phyloP scores from a whole-genome alignment of 1,140 invertebrate species.

The Parapsyche elsis region DNA sequence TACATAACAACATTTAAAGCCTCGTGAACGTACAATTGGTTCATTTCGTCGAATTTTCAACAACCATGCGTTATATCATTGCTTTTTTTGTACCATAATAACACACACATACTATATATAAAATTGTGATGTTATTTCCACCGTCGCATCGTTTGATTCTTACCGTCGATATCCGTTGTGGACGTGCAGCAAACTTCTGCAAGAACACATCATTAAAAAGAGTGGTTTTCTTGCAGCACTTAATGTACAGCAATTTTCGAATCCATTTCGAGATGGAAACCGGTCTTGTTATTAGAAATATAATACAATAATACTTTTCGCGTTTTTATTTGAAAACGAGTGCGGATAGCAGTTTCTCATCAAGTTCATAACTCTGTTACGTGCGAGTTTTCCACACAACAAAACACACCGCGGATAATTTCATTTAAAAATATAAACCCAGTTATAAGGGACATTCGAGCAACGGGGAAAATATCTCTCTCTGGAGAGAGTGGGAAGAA shows the following conservation, averaged over 20 bases:
- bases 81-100: neutral
- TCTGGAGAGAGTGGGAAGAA: neutral
- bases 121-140: too few species aligned
- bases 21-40: too few species aligned
- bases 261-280: conserved; percentile 29
- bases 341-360: conserved; percentile 19
- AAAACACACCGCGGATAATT: conserved; percentile 27
- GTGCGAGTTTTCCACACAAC: conserved; percentile 11
- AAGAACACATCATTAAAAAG: neutral
- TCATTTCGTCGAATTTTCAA: too few species aligned
- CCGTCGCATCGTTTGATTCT: neutral
- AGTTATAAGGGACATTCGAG: conserved; percentile 32
- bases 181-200: neutral
- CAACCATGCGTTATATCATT: too few species aligned
- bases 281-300: neutral
- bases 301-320: too few species aligned
- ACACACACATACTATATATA: neutral
- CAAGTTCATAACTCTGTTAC: conserved; percentile 34
- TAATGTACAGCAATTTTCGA: neutral
- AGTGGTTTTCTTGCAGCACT: neutral
- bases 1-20: too few species aligned
- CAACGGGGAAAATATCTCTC: conserved; percentile 31
- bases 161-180: neutral
- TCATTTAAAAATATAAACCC: conserved; percentile 37
- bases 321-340: neutral